Conservation (phyloP, 2,797 vertebrate species). For the Gouania willdenowi region DNA sequence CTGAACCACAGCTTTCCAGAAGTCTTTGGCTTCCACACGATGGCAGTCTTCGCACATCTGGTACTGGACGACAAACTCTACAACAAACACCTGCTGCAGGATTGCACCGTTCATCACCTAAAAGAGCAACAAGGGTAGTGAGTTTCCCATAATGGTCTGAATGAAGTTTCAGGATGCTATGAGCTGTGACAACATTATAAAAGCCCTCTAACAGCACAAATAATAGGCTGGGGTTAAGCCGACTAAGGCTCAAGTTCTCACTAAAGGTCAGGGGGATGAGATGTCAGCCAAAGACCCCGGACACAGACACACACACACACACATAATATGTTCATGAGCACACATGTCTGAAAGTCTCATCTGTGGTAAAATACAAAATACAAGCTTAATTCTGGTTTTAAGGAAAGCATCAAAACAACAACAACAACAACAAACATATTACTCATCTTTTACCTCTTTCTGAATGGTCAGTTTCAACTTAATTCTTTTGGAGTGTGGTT, state of each 20-base stretch:
- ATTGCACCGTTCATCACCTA: slow-evolving; percentile 97
- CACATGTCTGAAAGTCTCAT: not conserved
- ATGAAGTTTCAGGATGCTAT: too few relatives aligned
- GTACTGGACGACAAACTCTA: slow-evolving; percentile 85
- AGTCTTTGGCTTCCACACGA: slow-evolving; percentile 96
- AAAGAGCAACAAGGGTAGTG: too few relatives aligned
- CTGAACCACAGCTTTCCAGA: slow-evolving; percentile 97
- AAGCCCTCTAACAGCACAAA: slow-evolving; percentile 7
- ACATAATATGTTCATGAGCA: not conserved
- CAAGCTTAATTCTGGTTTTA: too few relatives aligned
- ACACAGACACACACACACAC: too few relatives aligned
- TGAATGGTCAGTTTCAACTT: slow-evolving; percentile 96
- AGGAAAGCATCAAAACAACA: too few relatives aligned
- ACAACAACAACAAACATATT: too few relatives aligned
- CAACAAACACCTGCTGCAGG: slow-evolving; percentile 95
- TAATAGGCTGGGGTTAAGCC: slow-evolving; percentile 24
- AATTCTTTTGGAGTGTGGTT: slow-evolving; percentile 97
- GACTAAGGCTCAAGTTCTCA: slow-evolving; percentile 37
- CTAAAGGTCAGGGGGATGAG: slow-evolving; percentile 59
- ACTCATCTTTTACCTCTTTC: slow-evolving; percentile 96
- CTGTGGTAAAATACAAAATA: not conserved
- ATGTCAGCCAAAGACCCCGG: slow-evolving; percentile 38
- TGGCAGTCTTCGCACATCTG: slow-evolving; percentile 99
- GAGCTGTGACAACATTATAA: slow-evolving; percentile 1
- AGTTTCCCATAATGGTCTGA: too few relatives aligned